A percentile compares a stretch with the other conserved stretches of the same genome.
Evolutionary conservation across 2,888 invertebrate genomes (phyloP).

Genomic region (Punctoribates punctum): DNA sequence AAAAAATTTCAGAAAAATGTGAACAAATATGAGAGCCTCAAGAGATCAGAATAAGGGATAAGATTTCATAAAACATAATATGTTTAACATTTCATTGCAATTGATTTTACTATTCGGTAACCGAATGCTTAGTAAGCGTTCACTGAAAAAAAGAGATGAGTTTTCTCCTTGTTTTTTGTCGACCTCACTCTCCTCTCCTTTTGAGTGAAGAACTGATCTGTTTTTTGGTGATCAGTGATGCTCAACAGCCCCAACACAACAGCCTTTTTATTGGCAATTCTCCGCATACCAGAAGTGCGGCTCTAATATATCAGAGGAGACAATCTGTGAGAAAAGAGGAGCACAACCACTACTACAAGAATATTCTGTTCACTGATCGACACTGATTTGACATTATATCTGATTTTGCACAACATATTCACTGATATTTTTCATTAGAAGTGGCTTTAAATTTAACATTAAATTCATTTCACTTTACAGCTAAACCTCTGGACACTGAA

Average conservation of each 20-base stretch:
- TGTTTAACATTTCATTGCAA: conserved; percentile 27
- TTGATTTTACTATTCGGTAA: conserved; percentile 7
- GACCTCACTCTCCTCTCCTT: background rate
- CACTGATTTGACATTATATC: background rate
- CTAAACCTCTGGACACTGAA: background rate
- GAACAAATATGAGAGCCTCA: background rate
- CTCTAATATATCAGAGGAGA: background rate
- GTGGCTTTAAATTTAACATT: too few species aligned
- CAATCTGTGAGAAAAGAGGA: background rate
- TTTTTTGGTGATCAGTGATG: conserved; percentile 23
- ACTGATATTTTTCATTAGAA: background rate
- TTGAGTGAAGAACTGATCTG: background rate
- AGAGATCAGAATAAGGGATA: conserved; percentile 15
- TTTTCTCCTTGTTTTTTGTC: conserved; percentile 2
- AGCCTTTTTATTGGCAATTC: conserved; percentile 30
- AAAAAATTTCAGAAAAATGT: background rate
- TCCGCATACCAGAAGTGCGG: conserved; percentile 20
- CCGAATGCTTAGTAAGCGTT: conserved; percentile 2
- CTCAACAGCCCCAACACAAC: background rate
- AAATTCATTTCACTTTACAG: background rate
- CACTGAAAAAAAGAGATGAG: background rate
- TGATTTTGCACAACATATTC: background rate
- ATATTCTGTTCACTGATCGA: background rate
- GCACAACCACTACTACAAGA: background rate
- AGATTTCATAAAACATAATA: conserved; percentile 19